Conservation (phyloP, 2,888 invertebrate species). For the Brachyptera risi region DNA sequence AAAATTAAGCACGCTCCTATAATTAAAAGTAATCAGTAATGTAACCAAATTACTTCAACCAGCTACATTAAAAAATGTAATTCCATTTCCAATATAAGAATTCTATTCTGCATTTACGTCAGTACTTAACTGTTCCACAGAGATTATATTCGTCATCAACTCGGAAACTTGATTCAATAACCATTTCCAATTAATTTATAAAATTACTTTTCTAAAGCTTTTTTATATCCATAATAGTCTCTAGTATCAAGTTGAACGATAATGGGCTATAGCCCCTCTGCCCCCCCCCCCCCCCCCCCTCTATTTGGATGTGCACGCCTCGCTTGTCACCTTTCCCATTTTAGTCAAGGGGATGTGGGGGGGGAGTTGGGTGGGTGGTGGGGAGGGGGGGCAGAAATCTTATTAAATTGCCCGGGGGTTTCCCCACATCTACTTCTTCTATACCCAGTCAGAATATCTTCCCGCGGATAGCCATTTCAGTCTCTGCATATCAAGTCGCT, state of each 20-base stretch:
- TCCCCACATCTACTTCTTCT: conserved; percentile 24
- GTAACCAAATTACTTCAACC: too few relatives aligned
- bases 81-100: too few relatives aligned
- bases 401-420: conserved; percentile 39
- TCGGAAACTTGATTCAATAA: too few relatives aligned
- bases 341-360: conserved; percentile 27
- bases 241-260: conserved; percentile 16
- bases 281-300: too few relatives aligned
- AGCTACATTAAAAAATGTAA: too few relatives aligned
- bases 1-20: too few relatives aligned
- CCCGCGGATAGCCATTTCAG: conserved; percentile 38
- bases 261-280: conserved; percentile 9
- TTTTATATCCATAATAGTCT: too few relatives aligned
- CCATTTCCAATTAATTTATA: neutral
- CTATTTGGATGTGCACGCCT: conserved; percentile 36
- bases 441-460: conserved; percentile 36
- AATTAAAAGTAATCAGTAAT: too few relatives aligned
- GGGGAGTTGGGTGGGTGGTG: conserved; percentile 16
- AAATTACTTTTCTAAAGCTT: too few relatives aligned
- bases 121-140: too few relatives aligned
- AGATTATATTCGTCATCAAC: too few relatives aligned
- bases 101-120: too few relatives aligned
- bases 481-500: conserved; percentile 23
- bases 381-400: conserved; percentile 35
- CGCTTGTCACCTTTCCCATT: conserved; percentile 40